Evolutionary conservation across 92 coral and sea anemone species (phyloP).

Genomic region (Porites cylindrica): DNA sequence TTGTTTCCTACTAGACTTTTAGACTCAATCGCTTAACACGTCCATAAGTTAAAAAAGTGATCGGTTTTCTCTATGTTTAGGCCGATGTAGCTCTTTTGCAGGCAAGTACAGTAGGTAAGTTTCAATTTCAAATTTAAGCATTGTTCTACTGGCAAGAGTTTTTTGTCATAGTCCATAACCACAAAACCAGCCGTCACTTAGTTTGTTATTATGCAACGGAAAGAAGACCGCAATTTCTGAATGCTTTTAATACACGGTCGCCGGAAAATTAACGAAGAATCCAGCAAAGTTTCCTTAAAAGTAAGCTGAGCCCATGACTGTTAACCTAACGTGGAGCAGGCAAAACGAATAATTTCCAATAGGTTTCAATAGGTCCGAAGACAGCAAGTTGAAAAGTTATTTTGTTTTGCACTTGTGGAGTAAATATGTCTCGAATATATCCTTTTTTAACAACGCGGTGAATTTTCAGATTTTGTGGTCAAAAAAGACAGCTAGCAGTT

Average conservation of each 20-base stretch:
- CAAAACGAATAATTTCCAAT: too few relatives aligned
- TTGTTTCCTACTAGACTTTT: not conserved
- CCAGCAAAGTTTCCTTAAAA: not conserved
- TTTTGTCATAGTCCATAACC: not conserved
- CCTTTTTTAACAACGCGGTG: too few relatives aligned
- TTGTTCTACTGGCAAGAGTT: not conserved
- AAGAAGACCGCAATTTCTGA: not conserved
- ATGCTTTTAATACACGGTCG: not conserved
- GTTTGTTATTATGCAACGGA: not conserved
- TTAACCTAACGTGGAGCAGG: too few relatives aligned
- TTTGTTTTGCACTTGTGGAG: too few relatives aligned
- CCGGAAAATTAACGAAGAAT: not conserved
- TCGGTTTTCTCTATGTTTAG: slow-evolving; percentile 6
- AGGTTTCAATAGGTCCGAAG: too few relatives aligned
- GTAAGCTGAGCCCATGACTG: not conserved
- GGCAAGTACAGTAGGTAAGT: slow-evolving; percentile 19
- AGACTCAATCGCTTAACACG: not conserved
- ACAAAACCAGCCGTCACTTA: too few relatives aligned
- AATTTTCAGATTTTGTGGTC: too few relatives aligned
- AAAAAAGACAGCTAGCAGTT: too few relatives aligned
- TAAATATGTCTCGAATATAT: too few relatives aligned
- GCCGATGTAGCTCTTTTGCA: not conserved
- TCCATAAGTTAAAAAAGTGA: not conserved
- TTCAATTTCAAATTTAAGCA: not conserved
- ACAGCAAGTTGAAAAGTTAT: too few relatives aligned